A percentile compares a stretch with the other conserved stretches of the same genome.
Conservation (phyloP, 2,888 invertebrate species). For the Rhingia campestris region DNA sequence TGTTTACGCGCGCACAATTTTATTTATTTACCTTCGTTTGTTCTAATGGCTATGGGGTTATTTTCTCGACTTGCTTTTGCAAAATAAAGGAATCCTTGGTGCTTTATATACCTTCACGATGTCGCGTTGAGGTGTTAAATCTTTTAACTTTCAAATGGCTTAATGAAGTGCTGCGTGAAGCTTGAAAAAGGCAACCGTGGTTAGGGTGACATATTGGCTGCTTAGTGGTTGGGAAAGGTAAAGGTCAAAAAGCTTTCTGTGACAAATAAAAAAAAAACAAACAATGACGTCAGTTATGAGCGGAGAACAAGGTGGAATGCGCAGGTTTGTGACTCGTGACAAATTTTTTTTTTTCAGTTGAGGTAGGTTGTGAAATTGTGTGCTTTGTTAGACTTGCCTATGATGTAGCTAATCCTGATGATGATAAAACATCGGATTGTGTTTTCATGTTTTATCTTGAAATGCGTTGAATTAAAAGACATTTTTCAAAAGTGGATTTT, state of each 20-base stretch:
- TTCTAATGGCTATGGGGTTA: background rate
- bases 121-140: background rate
- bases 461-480: background rate
- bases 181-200: conserved; percentile 31
- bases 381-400: conserved; percentile 33
- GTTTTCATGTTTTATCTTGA: too few species aligned
- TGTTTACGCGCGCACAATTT: conserved; percentile 60
- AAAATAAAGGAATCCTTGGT: conserved; percentile 1
- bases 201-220: background rate
- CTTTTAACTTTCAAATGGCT: conserved; percentile 52
- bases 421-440: background rate
- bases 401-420: conserved; percentile 3
- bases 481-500: conserved; percentile 1
- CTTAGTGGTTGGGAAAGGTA: background rate
- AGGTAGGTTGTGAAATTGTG: conserved; percentile 45
- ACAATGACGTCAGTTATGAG: conserved; percentile 25
- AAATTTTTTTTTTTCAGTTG: conserved; percentile 15
- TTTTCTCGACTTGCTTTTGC: background rate
- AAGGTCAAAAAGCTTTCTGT: conserved; percentile 21
- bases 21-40: conserved; percentile 52
- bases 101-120: background rate
- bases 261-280: background rate
- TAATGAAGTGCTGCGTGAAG: conserved; percentile 54
- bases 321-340: conserved; percentile 30
- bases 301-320: conserved; percentile 34